Evolutionary conservation across 53 echinoderm and acorn worm genomes (phyloP).

Genomic region (Mesocentrotus franciscanus): DNA sequence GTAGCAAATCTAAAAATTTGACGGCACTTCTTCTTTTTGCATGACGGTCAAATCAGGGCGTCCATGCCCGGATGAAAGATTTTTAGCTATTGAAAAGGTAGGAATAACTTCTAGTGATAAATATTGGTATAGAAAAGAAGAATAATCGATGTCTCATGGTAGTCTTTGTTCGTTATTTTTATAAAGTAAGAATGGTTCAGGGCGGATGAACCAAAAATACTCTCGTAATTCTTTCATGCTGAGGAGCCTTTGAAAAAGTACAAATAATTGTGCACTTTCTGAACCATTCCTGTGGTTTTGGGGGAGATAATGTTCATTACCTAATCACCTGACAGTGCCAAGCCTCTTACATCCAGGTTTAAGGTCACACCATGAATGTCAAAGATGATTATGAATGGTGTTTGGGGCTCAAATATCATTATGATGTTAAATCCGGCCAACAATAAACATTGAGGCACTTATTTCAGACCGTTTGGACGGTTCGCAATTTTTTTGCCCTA

Average conservation of each 20-base stretch:
- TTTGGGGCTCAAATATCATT: not conserved
- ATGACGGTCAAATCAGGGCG: no score
- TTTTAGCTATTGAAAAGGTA: no score
- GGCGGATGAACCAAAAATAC: not conserved
- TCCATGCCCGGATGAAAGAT: no score
- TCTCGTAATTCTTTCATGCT: not conserved
- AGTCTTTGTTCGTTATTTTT: not conserved
- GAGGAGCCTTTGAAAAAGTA: not conserved
- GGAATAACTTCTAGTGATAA: no score
- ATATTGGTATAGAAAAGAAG: no score
- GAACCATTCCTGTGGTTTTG: slow-evolving; percentile 25
- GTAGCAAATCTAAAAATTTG: no score
- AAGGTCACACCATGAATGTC: not conserved
- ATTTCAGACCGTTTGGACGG: not conserved
- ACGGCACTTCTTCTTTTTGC: no score
- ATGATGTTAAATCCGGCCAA: no score
- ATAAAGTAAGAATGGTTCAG: not conserved
- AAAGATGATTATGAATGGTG: not conserved
- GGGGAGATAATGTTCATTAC: slow-evolving; percentile 2
- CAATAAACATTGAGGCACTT: not conserved
- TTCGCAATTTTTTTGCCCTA: not conserved
- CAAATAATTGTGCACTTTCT: slow-evolving; percentile 46
- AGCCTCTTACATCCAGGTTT: slow-evolving; percentile 5
- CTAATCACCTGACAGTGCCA: slow-evolving; percentile 31
- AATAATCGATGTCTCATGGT: no score